These are phyloP conservation scores for Eidolon helvum DNA, from an alignment of 2,113 vertebrate species.

Conservation along the genomic window DNA sequence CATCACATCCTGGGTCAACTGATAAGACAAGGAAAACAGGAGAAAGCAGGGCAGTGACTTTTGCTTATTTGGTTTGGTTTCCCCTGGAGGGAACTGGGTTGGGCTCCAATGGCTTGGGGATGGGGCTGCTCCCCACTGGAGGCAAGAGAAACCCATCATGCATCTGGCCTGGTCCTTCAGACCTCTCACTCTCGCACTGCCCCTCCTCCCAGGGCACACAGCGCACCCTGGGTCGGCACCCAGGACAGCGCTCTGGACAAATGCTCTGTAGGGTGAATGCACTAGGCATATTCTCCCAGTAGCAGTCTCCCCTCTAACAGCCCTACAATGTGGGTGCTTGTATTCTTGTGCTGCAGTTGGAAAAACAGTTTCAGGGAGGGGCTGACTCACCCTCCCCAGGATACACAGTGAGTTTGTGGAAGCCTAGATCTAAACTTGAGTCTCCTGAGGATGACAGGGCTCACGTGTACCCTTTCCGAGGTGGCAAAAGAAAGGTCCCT, in stretches of 20 bases:
- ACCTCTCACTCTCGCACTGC: not conserved
- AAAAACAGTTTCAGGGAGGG: not conserved
- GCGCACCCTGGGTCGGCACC: not conserved
- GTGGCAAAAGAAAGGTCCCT: not conserved
- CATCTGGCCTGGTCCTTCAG: not conserved
- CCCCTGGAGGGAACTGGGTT: accelerated
- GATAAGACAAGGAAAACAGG: not conserved
- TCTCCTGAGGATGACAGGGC: accelerated
- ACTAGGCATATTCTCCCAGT: accelerated
- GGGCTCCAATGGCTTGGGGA: not conserved
- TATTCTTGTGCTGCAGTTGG: not conserved
- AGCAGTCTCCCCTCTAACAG: too few relatives aligned
- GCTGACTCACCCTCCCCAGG: not conserved
- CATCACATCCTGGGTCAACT: too few relatives aligned
- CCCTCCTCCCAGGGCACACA: too few relatives aligned
- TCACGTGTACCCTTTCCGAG: not conserved
- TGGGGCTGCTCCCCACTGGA: not conserved
- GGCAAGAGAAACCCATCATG: not conserved
- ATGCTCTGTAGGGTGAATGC: accelerated
- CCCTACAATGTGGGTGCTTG: accelerated
- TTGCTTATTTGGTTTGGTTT: not conserved
- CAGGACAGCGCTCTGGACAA: accelerated
- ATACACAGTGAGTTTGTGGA: not conserved
- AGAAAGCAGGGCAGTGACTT: not conserved
- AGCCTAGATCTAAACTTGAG: not conserved